Conservation (phyloP, 2,888 invertebrate genomes). For the Colostygia pectinataria region DNA sequence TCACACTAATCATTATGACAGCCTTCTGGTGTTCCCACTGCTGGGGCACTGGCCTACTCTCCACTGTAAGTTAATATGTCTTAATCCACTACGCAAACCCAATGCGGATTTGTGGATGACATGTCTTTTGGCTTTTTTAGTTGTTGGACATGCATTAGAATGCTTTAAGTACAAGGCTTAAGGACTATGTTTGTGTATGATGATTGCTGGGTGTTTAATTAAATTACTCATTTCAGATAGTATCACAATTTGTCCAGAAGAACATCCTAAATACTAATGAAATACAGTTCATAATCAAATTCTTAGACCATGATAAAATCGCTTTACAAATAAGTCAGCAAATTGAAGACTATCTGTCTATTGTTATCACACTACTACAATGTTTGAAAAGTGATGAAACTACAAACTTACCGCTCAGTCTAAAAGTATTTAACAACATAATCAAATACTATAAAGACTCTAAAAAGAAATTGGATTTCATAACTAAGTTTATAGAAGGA, state of each 20-base stretch:
- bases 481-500: constrained; percentile 58
- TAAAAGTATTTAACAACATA: constrained; percentile 55
- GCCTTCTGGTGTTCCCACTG: too few relatives aligned
- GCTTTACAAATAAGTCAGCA: constrained; percentile 52
- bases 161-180: too few relatives aligned
- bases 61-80: too few relatives aligned
- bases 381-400: constrained; percentile 45
- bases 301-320: constrained; percentile 65
- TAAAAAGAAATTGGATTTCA: constrained; percentile 70
- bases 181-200: too few relatives aligned
- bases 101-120: too few relatives aligned
- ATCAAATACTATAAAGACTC: constrained; percentile 64
- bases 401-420: constrained; percentile 34
- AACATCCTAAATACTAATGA: constrained; percentile 54
- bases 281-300: constrained; percentile 50
- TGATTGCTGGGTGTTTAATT: too few relatives aligned
- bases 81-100: too few relatives aligned
- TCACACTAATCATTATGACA: too few relatives aligned
- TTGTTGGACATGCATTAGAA: too few relatives aligned
- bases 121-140: too few relatives aligned
- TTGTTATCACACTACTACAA: constrained; percentile 57
- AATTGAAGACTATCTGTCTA: constrained; percentile 58
- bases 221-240: constrained; percentile 72
- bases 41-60: too few relatives aligned
- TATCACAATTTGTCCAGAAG: constrained; percentile 59